A percentile compares a stretch with the other conserved stretches of the same genome.
These are phyloP conservation scores for Patagioenas fasciata DNA, from an alignment of 2,113 vertebrate species.

Conservation along the genomic window DNA sequence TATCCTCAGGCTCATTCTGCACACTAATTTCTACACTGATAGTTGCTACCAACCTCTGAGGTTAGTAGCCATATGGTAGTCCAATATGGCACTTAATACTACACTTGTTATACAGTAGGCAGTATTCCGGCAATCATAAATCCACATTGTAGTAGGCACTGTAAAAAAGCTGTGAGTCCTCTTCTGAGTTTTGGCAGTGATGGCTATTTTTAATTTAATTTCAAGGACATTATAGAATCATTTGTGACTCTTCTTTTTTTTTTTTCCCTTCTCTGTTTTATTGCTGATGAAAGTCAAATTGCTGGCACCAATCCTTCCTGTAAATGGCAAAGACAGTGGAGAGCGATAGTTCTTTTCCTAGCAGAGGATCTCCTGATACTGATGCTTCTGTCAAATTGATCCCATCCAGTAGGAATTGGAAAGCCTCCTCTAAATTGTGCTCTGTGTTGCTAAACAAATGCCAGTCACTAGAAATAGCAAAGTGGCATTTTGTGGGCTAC, in stretches of 20 bases:
- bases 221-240: conserved; percentile 58
- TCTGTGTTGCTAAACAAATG: conserved; percentile 71
- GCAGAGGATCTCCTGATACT: conserved; percentile 69
- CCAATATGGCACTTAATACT: conserved; percentile 82
- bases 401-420: conserved; percentile 65
- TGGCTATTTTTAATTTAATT: conserved; percentile 68
- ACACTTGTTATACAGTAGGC: conserved; percentile 76
- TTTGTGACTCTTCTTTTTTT: conserved; percentile 8
- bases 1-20: conserved; percentile 84
- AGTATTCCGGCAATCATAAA: conserved; percentile 76
- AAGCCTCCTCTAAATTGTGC: conserved; percentile 57
- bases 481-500: conserved; percentile 62
- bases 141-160: conserved; percentile 71
- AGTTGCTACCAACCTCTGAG: conserved; percentile 83
- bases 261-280: conserved; percentile 29
- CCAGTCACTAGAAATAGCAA: conserved; percentile 63
- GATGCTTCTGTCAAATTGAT: conserved; percentile 68
- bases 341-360: conserved; percentile 66
- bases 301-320: conserved; percentile 43
- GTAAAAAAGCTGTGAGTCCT: conserved; percentile 53
- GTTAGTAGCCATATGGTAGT: conserved; percentile 85
- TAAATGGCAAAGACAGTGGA: conserved; percentile 61
- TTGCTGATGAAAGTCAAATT: conserved; percentile 62
- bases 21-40: conserved; percentile 82
- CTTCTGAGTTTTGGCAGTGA: conserved; percentile 56